Evolutionary conservation across 2,797 vertebrate genomes (phyloP).

Genomic region (Falco rusticolus): DNA sequence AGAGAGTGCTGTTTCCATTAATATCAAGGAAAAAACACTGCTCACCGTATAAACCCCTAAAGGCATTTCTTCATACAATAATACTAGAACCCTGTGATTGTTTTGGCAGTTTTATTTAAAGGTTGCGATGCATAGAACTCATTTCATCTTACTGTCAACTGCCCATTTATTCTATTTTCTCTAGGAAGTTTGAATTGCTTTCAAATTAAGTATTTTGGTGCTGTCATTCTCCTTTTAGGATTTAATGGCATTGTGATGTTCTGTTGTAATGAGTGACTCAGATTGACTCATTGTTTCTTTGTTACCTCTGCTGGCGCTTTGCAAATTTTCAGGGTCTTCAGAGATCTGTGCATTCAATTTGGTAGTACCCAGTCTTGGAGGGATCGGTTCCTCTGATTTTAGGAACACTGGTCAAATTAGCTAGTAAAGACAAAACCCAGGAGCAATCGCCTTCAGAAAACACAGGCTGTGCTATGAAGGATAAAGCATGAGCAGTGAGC

Average conservation of each 20-base stretch:
- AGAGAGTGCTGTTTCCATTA: not conserved
- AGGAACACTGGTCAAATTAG: not conserved
- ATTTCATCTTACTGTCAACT: not conserved
- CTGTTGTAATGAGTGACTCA: constrained; percentile 5
- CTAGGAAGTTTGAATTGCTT: not conserved
- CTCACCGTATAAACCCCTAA: not conserved
- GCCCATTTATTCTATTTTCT: not conserved
- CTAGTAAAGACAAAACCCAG: not conserved
- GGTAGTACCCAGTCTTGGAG: not conserved
- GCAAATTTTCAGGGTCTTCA: not conserved
- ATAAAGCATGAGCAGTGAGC: not conserved
- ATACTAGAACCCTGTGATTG: not conserved
- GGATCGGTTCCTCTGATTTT: not conserved
- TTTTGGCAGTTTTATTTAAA: not conserved
- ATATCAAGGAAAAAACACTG: not conserved
- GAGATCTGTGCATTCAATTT: not conserved
- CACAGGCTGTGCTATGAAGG: not conserved
- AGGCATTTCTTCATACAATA: not conserved
- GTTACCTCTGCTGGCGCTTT: not conserved
- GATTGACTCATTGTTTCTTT: not conserved
- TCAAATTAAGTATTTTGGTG: not conserved
- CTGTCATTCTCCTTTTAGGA: not conserved
- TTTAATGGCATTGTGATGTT: not conserved
- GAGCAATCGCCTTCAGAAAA: not conserved
- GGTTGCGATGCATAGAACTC: not conserved